These are phyloP conservation scores for Maniola jurtina DNA, from an alignment of 1,140 invertebrate species.

Conservation along the genomic window DNA sequence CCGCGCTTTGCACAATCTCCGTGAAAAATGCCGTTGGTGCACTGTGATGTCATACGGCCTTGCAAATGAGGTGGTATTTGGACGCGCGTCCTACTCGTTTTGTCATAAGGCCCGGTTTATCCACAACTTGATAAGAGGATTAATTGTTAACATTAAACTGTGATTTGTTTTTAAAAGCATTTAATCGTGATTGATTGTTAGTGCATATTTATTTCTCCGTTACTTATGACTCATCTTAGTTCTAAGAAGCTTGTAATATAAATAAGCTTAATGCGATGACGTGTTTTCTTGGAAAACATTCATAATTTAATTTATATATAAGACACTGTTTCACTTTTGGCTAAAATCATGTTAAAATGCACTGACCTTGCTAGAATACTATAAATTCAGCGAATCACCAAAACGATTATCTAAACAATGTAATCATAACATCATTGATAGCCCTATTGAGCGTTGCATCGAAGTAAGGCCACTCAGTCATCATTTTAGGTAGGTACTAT, in stretches of 20 bases:
- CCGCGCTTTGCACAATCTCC: neutral
- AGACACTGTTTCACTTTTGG: too few species aligned
- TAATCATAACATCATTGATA: too few species aligned
- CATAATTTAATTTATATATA: neutral
- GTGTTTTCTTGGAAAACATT: neutral
- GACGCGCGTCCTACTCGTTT: constrained; percentile 29
- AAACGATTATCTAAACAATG: too few species aligned
- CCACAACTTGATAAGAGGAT: neutral
- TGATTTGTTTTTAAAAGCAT: neutral
- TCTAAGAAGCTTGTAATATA: neutral
- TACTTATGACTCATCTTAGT: neutral
- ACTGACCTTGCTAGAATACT: too few species aligned
- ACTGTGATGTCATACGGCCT: constrained; percentile 36
- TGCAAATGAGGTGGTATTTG: constrained; percentile 23
- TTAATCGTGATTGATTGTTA: neutral
- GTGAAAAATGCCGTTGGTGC: constrained; percentile 14
- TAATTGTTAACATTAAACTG: neutral
- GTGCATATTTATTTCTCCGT: neutral
- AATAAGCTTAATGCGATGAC: neutral
- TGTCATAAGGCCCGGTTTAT: constrained; percentile 13
- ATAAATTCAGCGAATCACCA: too few species aligned
- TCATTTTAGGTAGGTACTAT: too few species aligned
- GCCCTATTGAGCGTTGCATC: too few species aligned
- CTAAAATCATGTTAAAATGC: too few species aligned
- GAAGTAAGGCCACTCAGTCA: too few species aligned